phyloP scores from a whole-genome alignment of 1,140 invertebrate genomes.

The Pissodes strobi region DNA sequence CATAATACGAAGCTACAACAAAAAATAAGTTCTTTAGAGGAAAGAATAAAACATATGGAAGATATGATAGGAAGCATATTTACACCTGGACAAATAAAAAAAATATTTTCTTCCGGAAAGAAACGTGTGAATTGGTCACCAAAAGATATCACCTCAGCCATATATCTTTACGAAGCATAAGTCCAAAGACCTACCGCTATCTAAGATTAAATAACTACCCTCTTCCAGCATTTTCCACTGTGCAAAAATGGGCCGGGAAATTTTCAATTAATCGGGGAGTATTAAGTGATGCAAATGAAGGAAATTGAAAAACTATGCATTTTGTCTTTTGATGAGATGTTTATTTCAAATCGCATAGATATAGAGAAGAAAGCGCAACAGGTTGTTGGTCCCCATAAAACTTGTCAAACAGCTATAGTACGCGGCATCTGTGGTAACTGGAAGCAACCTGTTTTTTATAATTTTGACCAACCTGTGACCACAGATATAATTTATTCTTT shows the following conservation, averaged over 20 bases:
- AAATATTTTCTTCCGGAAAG: too few species aligned
- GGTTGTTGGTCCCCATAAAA: not conserved
- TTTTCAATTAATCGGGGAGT: not conserved
- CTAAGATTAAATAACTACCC: too few species aligned
- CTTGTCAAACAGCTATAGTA: slow-evolving; percentile 1
- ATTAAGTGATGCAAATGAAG: not conserved
- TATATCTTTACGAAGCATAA: too few species aligned
- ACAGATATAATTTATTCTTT: not conserved
- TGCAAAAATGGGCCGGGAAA: not conserved
- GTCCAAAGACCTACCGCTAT: too few species aligned
- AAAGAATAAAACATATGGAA: too few species aligned
- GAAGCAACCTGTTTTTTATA: slow-evolving; percentile 11
- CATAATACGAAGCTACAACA: too few species aligned
- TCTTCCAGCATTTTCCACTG: too few species aligned
- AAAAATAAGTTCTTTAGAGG: too few species aligned
- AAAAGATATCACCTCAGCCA: too few species aligned
- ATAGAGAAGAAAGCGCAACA: not conserved
- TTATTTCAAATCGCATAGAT: slow-evolving; percentile 1
- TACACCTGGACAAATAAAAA: too few species aligned
- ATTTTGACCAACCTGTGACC: not conserved
- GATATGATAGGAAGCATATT: too few species aligned
- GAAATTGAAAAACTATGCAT: not conserved
- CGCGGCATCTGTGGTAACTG: not conserved
- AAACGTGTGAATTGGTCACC: too few species aligned
- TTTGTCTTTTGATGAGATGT: slow-evolving; percentile 8